Base-by-base conservation (phyloP, 2,113 vertebrate species). In the Verasper variegatus region DNA sequence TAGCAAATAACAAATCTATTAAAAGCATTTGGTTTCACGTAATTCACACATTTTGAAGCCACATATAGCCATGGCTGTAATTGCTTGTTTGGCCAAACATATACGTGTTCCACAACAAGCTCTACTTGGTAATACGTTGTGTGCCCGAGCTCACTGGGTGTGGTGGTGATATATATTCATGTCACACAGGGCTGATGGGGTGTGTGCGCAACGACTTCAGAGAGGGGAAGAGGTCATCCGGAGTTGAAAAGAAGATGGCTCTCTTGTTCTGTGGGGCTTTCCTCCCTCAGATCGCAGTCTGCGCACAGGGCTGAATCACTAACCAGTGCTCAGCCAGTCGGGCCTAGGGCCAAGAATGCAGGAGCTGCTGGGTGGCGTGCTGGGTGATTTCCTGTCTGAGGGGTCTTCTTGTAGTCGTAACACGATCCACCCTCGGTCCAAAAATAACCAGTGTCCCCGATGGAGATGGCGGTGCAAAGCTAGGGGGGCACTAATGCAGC, bases 371-470 rank as follows among this genome's bases (percentile, higher is more conserved):
- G 83, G 73, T 86, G 89, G 88, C 85, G 56, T 74, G 75, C 83
- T 83, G 87, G 66, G 89, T 76, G 81, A 91, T 91, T 94, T 94
- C 93, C 93, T 93, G 89, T 93, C 83, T 79, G 79, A 93, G 74
- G 88, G 91, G 82, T 93, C 91, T 91, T 90, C 85, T 90, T 75
- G 66, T 86, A 79, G 86, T 82, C 27, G 91, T 91, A 94, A 93
- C 67, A 47, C 6, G 80, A 91, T 91, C 87, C 59, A 12, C 70
- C 83, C 84, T 65, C 2, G 10, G 69, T 92, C 92, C 89, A 89
- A 93, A 94, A 94, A 94, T 94, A 94, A 89, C 91, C 63, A 57
- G 59, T 37, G 79, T 77, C 89, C 72, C 89, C 71, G 81, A 86
- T 76, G 88, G 91, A 89, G 89, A 86, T 85, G 83, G 85, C 63